Base-by-base conservation (phyloP, 2,797 vertebrate species). In the Luscinia luscinia region DNA sequence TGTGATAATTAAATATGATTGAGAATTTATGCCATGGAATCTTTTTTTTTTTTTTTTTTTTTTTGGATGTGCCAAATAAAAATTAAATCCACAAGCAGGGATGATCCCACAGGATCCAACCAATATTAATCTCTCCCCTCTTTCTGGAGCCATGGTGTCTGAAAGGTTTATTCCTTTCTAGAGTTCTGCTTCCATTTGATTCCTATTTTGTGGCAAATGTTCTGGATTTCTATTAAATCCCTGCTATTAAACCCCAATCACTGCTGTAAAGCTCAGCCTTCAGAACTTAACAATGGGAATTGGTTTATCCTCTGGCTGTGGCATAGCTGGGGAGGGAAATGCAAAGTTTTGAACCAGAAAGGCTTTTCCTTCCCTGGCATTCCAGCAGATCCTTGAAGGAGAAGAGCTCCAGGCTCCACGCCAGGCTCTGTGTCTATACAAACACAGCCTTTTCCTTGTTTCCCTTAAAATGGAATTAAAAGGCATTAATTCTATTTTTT, bases 61-160 rank as follows among this genome's bases (percentile, higher is more conserved):
- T n/a, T 32, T 28, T 0, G 52, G 41, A 34, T 89, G 38, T 78
- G 87, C 30, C 72, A 52, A 68, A 59, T 85, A 51, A 59, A 58
- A 49, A 51, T 59, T 73, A 95, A 87, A 23, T 38, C 72, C 54
- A 72, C 28, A 64, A 54, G 76, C 68, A 69, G 58, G 49, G 68
- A 77, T 87, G 90, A 95, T 92, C 87, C 84, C 57, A 27, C 9
- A 22, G 74, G 78, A 93, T 87, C 46, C 79, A 90, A 41, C 15
- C 59, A 49, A 15, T 27, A 36, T 66, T 80, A 49, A 89, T 85
- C 64, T 67, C 52, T 43, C 41, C 40, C 15, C 22, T 77, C 34
- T 55, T 74, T 59, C 55, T 78, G 52, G 36, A 78, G 58, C 52
- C 62, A 19, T 41, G 21, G 45, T 84, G 30, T 36, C 69, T 80